Evolutionary conservation across 2,888 invertebrate species (phyloP).

Genomic region (Phymatocera aterrima): DNA sequence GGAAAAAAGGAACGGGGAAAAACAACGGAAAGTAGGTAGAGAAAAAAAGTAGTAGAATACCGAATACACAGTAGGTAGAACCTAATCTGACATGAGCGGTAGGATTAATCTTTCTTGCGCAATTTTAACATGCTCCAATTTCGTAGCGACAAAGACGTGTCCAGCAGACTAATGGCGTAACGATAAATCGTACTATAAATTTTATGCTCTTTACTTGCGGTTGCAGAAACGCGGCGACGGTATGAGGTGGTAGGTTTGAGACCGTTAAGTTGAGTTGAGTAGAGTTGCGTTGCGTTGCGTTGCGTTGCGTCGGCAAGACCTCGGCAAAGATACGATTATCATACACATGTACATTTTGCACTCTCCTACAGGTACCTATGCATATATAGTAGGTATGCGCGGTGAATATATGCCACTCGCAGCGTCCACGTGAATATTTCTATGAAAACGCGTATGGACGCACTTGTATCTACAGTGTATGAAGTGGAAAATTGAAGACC

Average conservation of each 20-base stretch:
- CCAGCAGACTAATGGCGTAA: conserved; percentile 27
- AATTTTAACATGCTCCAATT: conserved; percentile 35
- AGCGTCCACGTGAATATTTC: too few species aligned
- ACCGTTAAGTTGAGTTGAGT: too few species aligned
- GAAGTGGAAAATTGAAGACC: too few species aligned
- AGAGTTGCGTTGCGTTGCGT: too few species aligned
- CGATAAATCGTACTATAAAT: conserved; percentile 22
- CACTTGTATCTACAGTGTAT: too few species aligned
- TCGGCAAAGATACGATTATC: not conserved
- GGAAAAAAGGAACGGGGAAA: not conserved
- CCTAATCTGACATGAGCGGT: not conserved
- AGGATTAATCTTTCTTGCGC: conserved; percentile 30
- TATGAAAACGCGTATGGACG: too few species aligned
- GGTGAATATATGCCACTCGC: too few species aligned
- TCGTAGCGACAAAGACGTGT: conserved; percentile 32
- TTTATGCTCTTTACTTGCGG: not conserved
- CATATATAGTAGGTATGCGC: too few species aligned
- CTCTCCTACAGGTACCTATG: too few species aligned
- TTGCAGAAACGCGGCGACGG: conserved; percentile 8
- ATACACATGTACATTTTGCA: too few species aligned
- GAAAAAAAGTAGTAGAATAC: not conserved
- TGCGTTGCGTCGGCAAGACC: not conserved
- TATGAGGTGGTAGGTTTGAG: not conserved
- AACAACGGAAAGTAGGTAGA: not conserved
- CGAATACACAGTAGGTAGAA: not conserved